phyloP scores from a whole-genome alignment of 2,113 vertebrate species.

The Mus pahari region DNA sequence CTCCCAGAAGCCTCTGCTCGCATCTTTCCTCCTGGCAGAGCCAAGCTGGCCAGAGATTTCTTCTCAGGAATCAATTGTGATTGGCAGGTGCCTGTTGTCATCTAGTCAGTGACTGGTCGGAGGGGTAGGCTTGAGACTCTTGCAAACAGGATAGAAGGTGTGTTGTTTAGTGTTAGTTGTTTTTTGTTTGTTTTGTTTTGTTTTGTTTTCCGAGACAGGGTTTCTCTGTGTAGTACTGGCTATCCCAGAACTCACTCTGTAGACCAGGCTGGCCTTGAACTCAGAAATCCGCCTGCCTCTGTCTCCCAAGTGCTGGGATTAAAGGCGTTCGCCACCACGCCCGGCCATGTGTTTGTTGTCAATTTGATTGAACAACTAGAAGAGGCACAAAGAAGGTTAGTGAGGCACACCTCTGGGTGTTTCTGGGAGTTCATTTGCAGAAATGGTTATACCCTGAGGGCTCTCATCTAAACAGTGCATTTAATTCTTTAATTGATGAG shows the following conservation, averaged over 20 bases:
- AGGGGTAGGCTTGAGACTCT: not conserved
- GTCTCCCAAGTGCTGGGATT: too few relatives aligned
- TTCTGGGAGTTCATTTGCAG: not conserved
- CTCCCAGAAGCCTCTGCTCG: not conserved
- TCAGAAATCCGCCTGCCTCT: too few relatives aligned
- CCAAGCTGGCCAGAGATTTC: not conserved
- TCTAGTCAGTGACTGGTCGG: not conserved
- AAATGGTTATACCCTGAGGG: not conserved
- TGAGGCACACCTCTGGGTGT: not conserved
- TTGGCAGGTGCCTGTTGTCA: not conserved
- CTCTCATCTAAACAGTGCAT: not conserved
- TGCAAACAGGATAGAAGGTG: not conserved
- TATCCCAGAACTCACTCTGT: too few relatives aligned
- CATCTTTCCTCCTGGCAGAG: not conserved
- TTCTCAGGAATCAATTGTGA: not conserved
- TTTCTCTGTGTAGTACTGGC: too few relatives aligned
- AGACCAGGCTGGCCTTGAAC: too few relatives aligned
- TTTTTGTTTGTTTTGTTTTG: too few relatives aligned
- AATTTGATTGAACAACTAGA: not conserved
- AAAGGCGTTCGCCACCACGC: too few relatives aligned
- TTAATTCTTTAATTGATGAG: not conserved
- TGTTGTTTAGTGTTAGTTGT: not conserved
- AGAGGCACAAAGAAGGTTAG: not conserved
- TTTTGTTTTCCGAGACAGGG: too few relatives aligned
- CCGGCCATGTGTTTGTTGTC: not conserved